Percentiles rank a stretch among this genome's conserved stretches.
Conservation (phyloP, 2,113 vertebrate genomes). For the Tachysurus vachellii region DNA sequence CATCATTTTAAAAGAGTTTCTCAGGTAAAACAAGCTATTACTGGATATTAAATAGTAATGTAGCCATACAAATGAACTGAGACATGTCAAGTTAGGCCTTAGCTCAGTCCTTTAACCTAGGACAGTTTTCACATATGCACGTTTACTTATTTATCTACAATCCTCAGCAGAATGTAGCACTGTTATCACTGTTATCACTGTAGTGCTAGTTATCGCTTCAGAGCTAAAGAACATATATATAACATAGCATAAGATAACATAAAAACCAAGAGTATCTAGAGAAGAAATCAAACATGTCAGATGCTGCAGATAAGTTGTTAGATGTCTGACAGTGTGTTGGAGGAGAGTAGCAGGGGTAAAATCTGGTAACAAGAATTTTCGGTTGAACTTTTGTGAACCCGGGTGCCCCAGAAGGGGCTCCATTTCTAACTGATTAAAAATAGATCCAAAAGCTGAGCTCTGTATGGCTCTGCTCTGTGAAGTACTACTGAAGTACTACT, state of each 20-base stretch:
- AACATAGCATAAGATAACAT: conserved; percentile 13
- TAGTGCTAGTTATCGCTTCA: neutral
- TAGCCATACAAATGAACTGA: neutral
- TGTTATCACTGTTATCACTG: too few relatives aligned
- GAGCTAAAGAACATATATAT: neutral
- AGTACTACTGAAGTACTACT: conserved; percentile 49
- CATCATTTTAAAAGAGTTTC: neutral
- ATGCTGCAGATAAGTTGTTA: conserved; percentile 28
- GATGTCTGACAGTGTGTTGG: conserved; percentile 35
- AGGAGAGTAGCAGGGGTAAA: conserved; percentile 23
- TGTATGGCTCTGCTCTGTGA: conserved; percentile 31
- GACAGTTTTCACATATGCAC: neutral
- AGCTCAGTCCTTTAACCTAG: neutral
- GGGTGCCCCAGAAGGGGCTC: conserved; percentile 42
- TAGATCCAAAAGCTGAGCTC: conserved; percentile 45
- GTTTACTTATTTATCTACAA: neutral
- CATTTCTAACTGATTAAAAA: conserved; percentile 57
- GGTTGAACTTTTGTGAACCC: conserved; percentile 46
- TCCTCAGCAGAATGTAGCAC: neutral
- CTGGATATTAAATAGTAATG: neutral
- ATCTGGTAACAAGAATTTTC: conserved; percentile 32
- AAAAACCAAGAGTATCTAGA: conserved; percentile 11
- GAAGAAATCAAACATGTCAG: neutral
- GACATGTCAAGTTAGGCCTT: neutral
- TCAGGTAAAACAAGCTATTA: neutral